Evolutionary conservation across 2,113 vertebrate genomes (phyloP).

Genomic region (Dipodomys stephensi): DNA sequence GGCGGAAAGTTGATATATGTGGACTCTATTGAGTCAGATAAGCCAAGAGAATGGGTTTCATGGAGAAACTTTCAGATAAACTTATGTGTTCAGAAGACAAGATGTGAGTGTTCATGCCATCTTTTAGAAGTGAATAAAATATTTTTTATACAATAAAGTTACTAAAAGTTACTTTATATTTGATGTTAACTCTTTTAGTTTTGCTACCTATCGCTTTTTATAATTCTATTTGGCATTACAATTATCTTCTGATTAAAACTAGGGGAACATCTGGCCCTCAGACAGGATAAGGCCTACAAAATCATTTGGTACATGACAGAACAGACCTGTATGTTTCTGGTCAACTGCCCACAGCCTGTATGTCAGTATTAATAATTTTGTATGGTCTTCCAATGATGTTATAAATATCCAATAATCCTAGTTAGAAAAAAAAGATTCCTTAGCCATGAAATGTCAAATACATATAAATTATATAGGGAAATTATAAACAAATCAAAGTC

Average conservation of each 20-base stretch:
- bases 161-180: not conserved
- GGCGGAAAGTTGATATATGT: conserved; percentile 84
- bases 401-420: too few species aligned
- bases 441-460: conserved; percentile 28
- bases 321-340: too few species aligned
- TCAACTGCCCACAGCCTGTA: too few species aligned
- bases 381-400: too few species aligned
- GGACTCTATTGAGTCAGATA: not conserved
- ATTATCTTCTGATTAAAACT: conserved; percentile 15
- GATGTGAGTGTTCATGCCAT: not conserved
- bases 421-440: not conserved
- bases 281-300: too few species aligned
- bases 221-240: conserved; percentile 27
- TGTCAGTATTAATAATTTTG: too few species aligned
- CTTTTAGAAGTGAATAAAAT: conserved; percentile 45
- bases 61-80: conserved; percentile 32
- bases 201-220: conserved; percentile 1
- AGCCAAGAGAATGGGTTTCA: conserved; percentile 42
- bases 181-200: conserved; percentile 31
- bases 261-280: too few species aligned
- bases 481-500: conserved; percentile 1
- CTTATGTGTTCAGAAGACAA: conserved; percentile 48
- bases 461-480: not conserved
- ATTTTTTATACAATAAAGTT: conserved; percentile 65
- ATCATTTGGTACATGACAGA: too few species aligned